Evolutionary conservation across 2,888 invertebrate genomes (phyloP), one percentile per base, ranked within the genome.

Genomic region (Mesorhabditis spiculigera): DNA sequence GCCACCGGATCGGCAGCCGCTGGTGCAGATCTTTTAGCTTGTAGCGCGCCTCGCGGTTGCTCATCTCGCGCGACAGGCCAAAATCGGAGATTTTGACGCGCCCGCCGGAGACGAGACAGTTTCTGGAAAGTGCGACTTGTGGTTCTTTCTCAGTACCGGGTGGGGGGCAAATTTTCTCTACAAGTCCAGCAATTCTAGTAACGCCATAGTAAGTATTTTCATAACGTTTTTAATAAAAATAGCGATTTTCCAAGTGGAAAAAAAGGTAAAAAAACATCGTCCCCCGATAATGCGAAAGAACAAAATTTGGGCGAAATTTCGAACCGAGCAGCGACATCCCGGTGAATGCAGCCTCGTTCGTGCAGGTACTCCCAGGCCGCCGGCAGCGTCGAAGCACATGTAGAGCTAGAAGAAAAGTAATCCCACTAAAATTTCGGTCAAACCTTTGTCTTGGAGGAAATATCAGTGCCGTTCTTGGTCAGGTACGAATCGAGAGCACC

Each of bases 311-410:
- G 4, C 5, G 43, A 42, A 3, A n/a, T 10, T 13, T 4, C 16
- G 8, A 28, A 66, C 62, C 75, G 66, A 5, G 77, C 76, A 2
- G 78, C 79, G 45, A 80, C 75, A 68, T 78, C 78, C 43, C 80
- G 75, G 75, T 80, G 80, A 68, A 80, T 79, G 64, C 79, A 79
- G 45, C 75, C 75, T 42, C n/a, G 68, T 43, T 74, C 72, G 68
- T 79, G 79, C 10, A 79, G 75, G 65, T 79, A 79, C 64, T 78
- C 79, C 79, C 58, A 79, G 69, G 16, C 79, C 78, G 61, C 75
- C 75, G 4, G 78, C 72, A 6, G 79, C n/a, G n/a, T 79, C 79
- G 28, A 71, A 73, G 43, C 73, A 73, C 70, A 74, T 76, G 62
- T 72, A 70, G 50, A 75, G 41, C 58, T 58, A 28, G 8, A 67